phyloP scores from a whole-genome alignment of 2,888 invertebrate species.

The Dynastes maya region DNA sequence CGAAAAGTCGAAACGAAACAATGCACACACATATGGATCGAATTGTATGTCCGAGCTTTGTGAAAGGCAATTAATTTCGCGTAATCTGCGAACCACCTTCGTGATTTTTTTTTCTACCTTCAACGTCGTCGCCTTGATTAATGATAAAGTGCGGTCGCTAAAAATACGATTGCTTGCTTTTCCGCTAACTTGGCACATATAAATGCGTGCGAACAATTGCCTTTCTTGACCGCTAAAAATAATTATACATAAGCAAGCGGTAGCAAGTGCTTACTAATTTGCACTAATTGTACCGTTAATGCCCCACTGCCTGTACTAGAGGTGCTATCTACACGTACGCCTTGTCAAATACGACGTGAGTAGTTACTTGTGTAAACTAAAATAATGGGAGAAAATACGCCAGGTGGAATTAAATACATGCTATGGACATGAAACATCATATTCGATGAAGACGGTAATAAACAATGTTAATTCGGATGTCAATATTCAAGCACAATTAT shows the following conservation, averaged over 20 bases:
- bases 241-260: neutral
- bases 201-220: conserved; percentile 6
- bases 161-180: too few relatives aligned
- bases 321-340: neutral
- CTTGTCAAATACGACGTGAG: too few relatives aligned
- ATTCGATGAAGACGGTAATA: too few relatives aligned
- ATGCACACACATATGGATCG: conserved; percentile 12
- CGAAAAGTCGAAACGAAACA: conserved; percentile 11
- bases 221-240: conserved; percentile 2
- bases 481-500: too few relatives aligned
- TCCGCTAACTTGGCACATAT: neutral
- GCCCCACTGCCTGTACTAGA: neutral
- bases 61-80: conserved; percentile 27
- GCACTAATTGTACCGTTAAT: neutral
- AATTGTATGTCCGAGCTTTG: conserved; percentile 3
- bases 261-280: neutral
- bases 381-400: too few relatives aligned
- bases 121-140: neutral
- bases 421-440: too few relatives aligned
- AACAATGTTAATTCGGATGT: too few relatives aligned
- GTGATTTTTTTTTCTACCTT: conserved; percentile 16
- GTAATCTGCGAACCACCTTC: conserved; percentile 26
- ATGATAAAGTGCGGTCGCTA: conserved; percentile 11
- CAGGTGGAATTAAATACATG: too few relatives aligned
- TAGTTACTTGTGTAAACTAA: too few relatives aligned